Base-by-base conservation (phyloP, 1,140 invertebrate genomes). In the Hyphantria cunea region DNA sequence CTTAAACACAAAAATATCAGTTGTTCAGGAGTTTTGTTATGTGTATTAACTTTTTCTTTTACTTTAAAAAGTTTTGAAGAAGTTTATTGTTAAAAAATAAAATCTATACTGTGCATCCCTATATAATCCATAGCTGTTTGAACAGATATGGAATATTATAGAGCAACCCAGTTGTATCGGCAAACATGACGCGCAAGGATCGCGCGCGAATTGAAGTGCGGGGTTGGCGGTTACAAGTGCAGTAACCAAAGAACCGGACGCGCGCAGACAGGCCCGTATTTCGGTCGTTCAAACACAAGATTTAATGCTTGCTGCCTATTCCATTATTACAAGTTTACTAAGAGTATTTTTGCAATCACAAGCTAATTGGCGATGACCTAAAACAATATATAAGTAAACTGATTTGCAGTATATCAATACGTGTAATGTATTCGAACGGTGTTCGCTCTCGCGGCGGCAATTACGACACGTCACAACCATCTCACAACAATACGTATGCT, bases 181-280 rank as follows among this genome's bases (percentile, higher is more conserved):
- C 53, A 41, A 55, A 32, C 55, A 58, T 31, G 44, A 13, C 44
- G 32, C 54, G 9, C 15, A 25, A 25, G 17, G 17, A 25, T 33
- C 13, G 25, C 15, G 8, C n/a, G 41, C 55, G 15, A 14, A 11
- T 12, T 47, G 58, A 12, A 12, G 54, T 0, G 25, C n/a, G 55
- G 15, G 25, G 42, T 31, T 39, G 25, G 37, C 33, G 31, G 45
- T 33, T 41, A 25, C 17, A 3, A 15, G 50, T 52, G 50, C 49
- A 45, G 59, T 52, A 52, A 61, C 49, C 58, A 50, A 45, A 52
- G 49, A 52, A 61, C 50, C 50, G 59, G 50, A 52, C 50, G 50
- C 49, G 39, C 39, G 33, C 32, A 39, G 59, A 61, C 59, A 52
- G 59, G 49, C 52, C 32, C 50, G 41, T 37, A 61, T 61, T 61